Percentiles rank a stretch among this genome's conserved stretches.
Evolutionary conservation across 2,888 invertebrate genomes (phyloP).

Genomic region (Volucella zonaria): DNA sequence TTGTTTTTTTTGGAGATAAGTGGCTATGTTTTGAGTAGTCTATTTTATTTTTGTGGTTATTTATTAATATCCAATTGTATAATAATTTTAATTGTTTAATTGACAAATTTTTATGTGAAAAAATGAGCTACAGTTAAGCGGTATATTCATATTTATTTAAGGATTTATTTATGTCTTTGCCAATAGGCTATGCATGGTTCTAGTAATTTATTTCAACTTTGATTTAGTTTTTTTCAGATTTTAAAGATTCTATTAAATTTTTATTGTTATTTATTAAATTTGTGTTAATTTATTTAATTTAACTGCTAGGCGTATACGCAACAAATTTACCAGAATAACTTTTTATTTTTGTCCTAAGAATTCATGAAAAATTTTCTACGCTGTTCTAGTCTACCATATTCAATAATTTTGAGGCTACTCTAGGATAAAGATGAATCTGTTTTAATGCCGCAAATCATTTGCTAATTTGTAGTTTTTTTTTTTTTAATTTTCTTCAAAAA

Average conservation of each 20-base stretch:
- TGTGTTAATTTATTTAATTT: slow-evolving; percentile 55
- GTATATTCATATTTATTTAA: slow-evolving; percentile 20
- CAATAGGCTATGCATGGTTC: slow-evolving; percentile 33
- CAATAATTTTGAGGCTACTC: slow-evolving; percentile 16
- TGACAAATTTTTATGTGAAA: slow-evolving; percentile 41
- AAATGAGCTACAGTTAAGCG: slow-evolving; percentile 29
- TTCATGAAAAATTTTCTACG: slow-evolving; percentile 10
- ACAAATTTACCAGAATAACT: slow-evolving; percentile 50
- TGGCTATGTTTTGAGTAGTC: slow-evolving; percentile 34
- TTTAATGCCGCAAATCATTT: slow-evolving; percentile 18
- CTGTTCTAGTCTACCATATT: not conserved
- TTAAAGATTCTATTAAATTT: slow-evolving; percentile 2
- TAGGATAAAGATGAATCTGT: slow-evolving; percentile 12
- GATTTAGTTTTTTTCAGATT: no score
- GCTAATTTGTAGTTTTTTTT: not conserved
- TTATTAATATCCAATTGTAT: slow-evolving; percentile 12
- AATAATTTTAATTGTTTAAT: slow-evolving; percentile 29
- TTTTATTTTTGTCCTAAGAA: slow-evolving; percentile 18
- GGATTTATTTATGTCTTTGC: slow-evolving; percentile 24
- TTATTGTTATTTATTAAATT: slow-evolving; percentile 38
- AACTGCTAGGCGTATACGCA: slow-evolving; percentile 63
- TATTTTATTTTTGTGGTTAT: slow-evolving; percentile 26
- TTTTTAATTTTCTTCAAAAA: not conserved
- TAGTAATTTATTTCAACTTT: slow-evolving; percentile 29
- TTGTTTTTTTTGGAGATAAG: slow-evolving; percentile 15